Conservation (phyloP, 2,888 invertebrate species). For the Oasisia sp. region DNA sequence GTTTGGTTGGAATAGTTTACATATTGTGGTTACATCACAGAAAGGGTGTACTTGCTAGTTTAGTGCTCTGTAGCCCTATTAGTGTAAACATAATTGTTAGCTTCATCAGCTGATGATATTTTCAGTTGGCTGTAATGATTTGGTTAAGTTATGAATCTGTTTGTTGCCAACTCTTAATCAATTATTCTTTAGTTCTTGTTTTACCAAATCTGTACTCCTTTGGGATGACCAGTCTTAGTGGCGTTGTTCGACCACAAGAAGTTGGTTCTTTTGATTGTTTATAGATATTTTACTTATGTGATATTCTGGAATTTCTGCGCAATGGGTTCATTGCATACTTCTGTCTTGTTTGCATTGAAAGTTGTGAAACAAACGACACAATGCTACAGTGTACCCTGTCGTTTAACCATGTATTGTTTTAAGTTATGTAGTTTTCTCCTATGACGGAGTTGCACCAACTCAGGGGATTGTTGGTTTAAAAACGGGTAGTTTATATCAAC, state of each 20-base stretch:
- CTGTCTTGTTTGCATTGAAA: background rate
- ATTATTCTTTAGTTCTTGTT: background rate
- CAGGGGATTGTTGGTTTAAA: background rate
- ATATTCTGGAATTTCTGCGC: background rate
- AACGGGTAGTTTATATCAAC: background rate
- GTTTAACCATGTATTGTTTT: background rate
- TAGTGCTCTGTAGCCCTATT: background rate
- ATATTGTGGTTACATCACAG: background rate
- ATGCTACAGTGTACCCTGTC: background rate
- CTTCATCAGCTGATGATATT: background rate
- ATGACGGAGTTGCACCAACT: background rate
- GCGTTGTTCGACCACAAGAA: background rate
- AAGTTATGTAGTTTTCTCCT: background rate
- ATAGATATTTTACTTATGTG: background rate
- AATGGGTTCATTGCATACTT: background rate
- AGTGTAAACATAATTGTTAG: background rate
- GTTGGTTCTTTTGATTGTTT: conserved; percentile 6
- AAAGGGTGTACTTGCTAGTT: background rate
- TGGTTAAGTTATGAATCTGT: background rate
- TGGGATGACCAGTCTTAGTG: background rate
- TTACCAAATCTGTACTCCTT: background rate
- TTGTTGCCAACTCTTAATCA: background rate
- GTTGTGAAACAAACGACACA: background rate
- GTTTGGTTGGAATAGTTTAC: background rate
- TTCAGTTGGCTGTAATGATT: background rate